phyloP scores from a whole-genome alignment of 2,113 vertebrate genomes.

The Enhydra lutris region DNA sequence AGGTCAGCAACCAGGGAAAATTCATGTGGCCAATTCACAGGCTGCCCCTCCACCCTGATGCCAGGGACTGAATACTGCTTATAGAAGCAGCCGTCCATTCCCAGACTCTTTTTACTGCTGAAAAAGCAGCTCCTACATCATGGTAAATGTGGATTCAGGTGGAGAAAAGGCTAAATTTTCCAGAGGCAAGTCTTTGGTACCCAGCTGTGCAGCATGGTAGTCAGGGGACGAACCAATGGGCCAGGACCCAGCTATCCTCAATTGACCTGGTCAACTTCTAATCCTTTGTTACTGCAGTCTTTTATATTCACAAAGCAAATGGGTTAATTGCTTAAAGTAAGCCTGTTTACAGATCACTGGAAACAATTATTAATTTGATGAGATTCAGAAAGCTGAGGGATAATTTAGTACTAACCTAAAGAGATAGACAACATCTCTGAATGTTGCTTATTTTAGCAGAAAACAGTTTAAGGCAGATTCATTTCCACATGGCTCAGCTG shows the following conservation, averaged over 20 bases:
- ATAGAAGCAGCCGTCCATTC: not conserved
- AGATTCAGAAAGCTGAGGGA: slow-evolving; percentile 11
- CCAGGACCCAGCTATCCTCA: not conserved
- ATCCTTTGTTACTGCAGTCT: not conserved
- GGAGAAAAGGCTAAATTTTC: not conserved
- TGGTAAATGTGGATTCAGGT: not conserved
- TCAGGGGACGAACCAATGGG: not conserved
- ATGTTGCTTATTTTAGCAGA: slow-evolving; percentile 55
- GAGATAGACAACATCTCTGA: slow-evolving; percentile 43
- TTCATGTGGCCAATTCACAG: not conserved
- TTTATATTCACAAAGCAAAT: not conserved
- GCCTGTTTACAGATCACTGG: slow-evolving; percentile 35
- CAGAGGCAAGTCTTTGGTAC: not conserved
- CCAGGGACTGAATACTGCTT: not conserved
- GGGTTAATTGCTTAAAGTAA: slow-evolving; percentile 24
- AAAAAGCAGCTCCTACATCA: not conserved
- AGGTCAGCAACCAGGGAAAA: not conserved
- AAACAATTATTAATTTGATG: slow-evolving; percentile 55
- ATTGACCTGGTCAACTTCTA: not conserved
- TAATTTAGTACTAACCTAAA: slow-evolving; percentile 53
- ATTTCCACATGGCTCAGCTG: slow-evolving; percentile 37
- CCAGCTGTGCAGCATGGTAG: not conserved
- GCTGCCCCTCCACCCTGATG: not conserved
- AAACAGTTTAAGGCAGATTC: slow-evolving; percentile 48
- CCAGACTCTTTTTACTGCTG: not conserved